A percentile compares a stretch with the other conserved stretches of the same genome.
These are phyloP conservation scores for Cheilosia scutellata DNA, from an alignment of 2,888 invertebrate genomes.

Conservation along the genomic window DNA sequence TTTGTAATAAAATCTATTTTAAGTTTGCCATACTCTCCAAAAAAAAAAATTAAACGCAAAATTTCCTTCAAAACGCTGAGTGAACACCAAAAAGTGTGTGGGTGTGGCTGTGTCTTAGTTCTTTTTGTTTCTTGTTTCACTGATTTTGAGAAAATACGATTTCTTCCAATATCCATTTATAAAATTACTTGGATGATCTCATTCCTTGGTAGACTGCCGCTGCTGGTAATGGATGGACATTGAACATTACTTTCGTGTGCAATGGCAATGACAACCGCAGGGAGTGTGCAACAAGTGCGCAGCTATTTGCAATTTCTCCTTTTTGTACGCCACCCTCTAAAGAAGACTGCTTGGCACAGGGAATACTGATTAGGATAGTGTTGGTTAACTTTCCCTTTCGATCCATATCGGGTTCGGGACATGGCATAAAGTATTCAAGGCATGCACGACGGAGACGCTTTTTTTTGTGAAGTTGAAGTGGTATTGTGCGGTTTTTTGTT, in stretches of 20 bases:
- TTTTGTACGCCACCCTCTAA: neutral
- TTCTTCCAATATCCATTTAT: slow-evolving; percentile 63
- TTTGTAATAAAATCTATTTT: slow-evolving; percentile 73
- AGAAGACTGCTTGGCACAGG: slow-evolving; percentile 20
- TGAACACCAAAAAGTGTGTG: slow-evolving; percentile 56
- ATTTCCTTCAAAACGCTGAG: slow-evolving; percentile 38
- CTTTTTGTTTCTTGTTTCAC: slow-evolving; percentile 6
- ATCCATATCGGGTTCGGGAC: slow-evolving; percentile 62
- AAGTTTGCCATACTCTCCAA: slow-evolving; percentile 69
- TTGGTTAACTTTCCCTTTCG: slow-evolving; percentile 65
- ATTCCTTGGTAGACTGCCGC: slow-evolving; percentile 33
- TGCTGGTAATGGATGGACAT: slow-evolving; percentile 38
- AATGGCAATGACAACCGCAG: neutral
- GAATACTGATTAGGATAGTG: slow-evolving; percentile 44
- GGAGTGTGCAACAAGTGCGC: slow-evolving; percentile 58
- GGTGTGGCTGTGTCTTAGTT: slow-evolving; percentile 55
- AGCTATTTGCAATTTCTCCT: slow-evolving; percentile 13
- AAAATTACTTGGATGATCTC: slow-evolving; percentile 73
- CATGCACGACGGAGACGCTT: slow-evolving; percentile 19
- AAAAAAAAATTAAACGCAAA: slow-evolving; percentile 35
- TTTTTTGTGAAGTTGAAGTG: slow-evolving; percentile 3
- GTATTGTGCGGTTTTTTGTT: slow-evolving; percentile 46
- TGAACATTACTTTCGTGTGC: slow-evolving; percentile 55
- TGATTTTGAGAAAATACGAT: slow-evolving; percentile 55
- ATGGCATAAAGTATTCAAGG: slow-evolving; percentile 32